Evolutionary conservation across 1,140 invertebrate genomes (phyloP), one percentile per base, ranked within the genome.

Genomic region (Anthonomus grandis): DNA sequence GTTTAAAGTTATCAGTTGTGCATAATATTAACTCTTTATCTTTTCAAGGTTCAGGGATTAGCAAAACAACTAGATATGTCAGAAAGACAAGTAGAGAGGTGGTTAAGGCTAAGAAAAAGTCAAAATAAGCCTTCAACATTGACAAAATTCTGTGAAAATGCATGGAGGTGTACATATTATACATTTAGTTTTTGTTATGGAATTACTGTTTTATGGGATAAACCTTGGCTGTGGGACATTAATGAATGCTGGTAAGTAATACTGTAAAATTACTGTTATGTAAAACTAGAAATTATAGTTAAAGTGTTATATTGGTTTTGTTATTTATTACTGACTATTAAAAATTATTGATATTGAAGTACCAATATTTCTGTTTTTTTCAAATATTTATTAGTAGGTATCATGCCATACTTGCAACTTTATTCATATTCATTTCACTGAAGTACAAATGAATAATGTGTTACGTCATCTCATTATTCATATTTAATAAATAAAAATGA

Each of bases 181-280:
- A 74, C 83, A 6, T 85, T 81, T 69, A 87, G 86, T 41, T 95
- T 96, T 72, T 75, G 83, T 10, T 95, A 87, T 77, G 95, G 94
- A 12, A 36, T 71, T 22, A 81, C 84, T 65, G 80, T 89, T 57
- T 76, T 97, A 22, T 96, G 91, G 91, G 86, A 94, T 73, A 97
- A 97, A 77, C 81, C 86, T 10, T 98, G 93, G 92, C 79, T 97
- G 59, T 96, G 90, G 91, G 86, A 96, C 68, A 93, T 96, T 41
- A 90, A 89, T 39, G 71, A 91, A 64, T 96, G 93, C 74, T 98
- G 93, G 81, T 87, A 90, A 70, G 84, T 85, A 17, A n/a, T 31
- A 31, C 27, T 6, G 27, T n/a, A 8, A n/a, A 31, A 8, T 31
- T 31, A 31, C n/a, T 31, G n/a, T n/a, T 31, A 39, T 38, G 22